Evolutionary conservation across 2,888 invertebrate genomes (phyloP).

Genomic region (Trichopoda pennipes): DNA sequence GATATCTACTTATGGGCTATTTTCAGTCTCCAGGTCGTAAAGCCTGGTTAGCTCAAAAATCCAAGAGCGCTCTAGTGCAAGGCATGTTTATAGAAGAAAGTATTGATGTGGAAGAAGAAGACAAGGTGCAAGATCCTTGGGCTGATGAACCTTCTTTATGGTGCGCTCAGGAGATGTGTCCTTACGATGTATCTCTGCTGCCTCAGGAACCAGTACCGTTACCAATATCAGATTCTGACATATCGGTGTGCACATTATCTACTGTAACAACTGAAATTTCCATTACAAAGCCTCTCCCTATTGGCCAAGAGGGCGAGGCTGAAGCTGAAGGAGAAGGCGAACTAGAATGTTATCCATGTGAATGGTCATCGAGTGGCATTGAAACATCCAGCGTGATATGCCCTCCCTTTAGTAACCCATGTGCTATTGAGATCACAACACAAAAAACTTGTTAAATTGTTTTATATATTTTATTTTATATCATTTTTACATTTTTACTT

Average conservation of each 20-base stretch:
- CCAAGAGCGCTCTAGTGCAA: slow-evolving; percentile 14
- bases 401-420: slow-evolving; percentile 71
- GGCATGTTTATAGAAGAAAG: slow-evolving; percentile 53
- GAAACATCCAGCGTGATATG: slow-evolving; percentile 73
- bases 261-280: slow-evolving; percentile 70
- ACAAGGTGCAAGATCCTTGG: slow-evolving; percentile 73
- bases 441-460: not conserved
- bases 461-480: not conserved
- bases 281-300: slow-evolving; percentile 68
- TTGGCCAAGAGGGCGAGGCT: slow-evolving; percentile 72
- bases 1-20: slow-evolving; percentile 88
- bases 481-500: not conserved
- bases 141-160: slow-evolving; percentile 82
- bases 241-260: slow-evolving; percentile 76
- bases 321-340: slow-evolving; percentile 72
- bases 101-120: slow-evolving; percentile 59
- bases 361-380: slow-evolving; percentile 72
- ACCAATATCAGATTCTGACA: slow-evolving; percentile 84
- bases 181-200: slow-evolving; percentile 86
- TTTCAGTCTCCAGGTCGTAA: slow-evolving; percentile 82
- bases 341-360: slow-evolving; percentile 75
- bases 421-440: slow-evolving; percentile 74
- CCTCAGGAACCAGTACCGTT: slow-evolving; percentile 87
- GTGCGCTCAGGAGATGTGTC: slow-evolving; percentile 86
- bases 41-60: slow-evolving; percentile 4